phyloP scores from a whole-genome alignment of 2,113 vertebrate species.

The Struthidea cinerea region DNA sequence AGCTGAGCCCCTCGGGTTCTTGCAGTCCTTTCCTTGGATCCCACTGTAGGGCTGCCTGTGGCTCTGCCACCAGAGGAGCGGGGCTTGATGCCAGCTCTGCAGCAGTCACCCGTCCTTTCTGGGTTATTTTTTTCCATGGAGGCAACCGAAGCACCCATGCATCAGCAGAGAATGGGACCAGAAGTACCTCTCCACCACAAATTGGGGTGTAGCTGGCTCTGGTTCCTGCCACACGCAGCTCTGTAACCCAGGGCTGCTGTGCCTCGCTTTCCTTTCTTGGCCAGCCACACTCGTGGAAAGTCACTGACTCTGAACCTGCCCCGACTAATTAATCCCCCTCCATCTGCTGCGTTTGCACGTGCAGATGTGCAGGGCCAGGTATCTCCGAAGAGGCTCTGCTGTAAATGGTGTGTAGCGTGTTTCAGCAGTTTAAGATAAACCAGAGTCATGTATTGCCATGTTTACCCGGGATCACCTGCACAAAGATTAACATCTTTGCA shows the following conservation, averaged over 20 bases:
- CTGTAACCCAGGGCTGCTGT: background rate
- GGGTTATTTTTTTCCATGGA: background rate
- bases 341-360: background rate
- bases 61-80: background rate
- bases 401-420: background rate
- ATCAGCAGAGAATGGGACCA: background rate
- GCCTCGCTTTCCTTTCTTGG: background rate
- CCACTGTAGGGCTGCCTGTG: background rate
- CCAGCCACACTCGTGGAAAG: background rate
- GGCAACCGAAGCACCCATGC: background rate
- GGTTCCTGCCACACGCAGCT: fast-evolving
- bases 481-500: conserved; percentile 50
- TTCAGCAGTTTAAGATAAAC: conserved; percentile 48
- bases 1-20: fast-evolving
- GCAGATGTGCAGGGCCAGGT: background rate
- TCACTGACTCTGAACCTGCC: background rate
- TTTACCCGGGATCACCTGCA: conserved; percentile 55
- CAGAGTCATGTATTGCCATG: conserved; percentile 17
- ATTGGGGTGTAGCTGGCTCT: background rate
- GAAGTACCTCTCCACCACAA: background rate
- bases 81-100: background rate
- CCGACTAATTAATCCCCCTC: background rate
- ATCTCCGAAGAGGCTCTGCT: background rate
- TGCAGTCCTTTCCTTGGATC: background rate
- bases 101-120: background rate